Percentiles rank a stretch among this genome's conserved stretches.
Conservation (phyloP, 2,113 vertebrate genomes). For the Myodes glareolus region DNA sequence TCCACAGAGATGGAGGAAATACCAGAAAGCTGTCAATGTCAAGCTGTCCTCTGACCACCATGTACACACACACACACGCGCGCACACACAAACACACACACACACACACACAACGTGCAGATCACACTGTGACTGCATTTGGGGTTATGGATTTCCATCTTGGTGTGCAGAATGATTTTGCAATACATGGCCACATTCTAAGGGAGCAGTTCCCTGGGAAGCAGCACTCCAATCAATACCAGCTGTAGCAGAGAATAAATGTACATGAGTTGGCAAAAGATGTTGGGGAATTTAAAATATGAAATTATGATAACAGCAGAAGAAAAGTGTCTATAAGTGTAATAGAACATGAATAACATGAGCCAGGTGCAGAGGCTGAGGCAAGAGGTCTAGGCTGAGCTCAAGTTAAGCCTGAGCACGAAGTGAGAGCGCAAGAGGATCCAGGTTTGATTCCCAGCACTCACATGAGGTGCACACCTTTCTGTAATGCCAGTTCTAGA, state of each 20-base stretch:
- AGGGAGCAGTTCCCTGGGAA: constrained; percentile 8
- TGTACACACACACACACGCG: neutral
- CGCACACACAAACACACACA: neutral
- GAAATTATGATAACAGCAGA: neutral
- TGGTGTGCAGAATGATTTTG: neutral
- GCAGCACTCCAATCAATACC: neutral
- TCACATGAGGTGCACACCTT: neutral
- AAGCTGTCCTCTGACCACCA: neutral
- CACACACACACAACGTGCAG: neutral
- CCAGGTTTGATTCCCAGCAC: neutral
- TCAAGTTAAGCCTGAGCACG: neutral
- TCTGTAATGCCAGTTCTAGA: neutral
- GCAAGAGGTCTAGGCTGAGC: neutral
- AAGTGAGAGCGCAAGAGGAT: neutral
- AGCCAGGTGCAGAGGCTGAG: neutral
- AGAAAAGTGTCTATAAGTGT: constrained; percentile 12
- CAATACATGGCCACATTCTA: neutral
- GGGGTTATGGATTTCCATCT: neutral
- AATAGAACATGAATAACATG: neutral
- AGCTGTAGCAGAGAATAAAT: neutral
- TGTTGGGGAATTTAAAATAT: neutral
- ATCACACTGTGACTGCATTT: neutral
- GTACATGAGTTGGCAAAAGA: neutral
- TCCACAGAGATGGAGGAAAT: neutral
- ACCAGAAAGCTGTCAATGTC: neutral